Evolutionary conservation across 2,888 invertebrate genomes (phyloP).

Genomic region (Chrysopilus asiliformis): DNA sequence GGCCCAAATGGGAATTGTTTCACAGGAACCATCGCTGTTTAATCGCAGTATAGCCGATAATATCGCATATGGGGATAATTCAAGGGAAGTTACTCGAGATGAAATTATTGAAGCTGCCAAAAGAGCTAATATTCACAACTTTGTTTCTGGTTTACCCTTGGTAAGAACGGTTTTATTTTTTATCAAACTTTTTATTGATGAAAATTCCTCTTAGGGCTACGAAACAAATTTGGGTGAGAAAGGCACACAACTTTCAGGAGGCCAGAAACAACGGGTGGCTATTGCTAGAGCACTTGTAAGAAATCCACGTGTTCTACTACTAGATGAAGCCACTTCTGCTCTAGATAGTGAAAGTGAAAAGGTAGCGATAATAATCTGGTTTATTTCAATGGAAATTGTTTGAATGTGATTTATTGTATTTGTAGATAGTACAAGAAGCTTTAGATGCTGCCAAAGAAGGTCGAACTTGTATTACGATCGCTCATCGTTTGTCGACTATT

Average conservation of each 20-base stretch:
- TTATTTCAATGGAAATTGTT: background rate
- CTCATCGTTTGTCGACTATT: conserved; percentile 74
- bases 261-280: conserved; percentile 75
- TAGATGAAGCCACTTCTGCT: conserved; percentile 81
- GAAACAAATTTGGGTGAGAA: conserved; percentile 66
- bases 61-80: conserved; percentile 83
- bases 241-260: conserved; percentile 65
- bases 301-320: conserved; percentile 59
- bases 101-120: conserved; percentile 68
- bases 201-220: too few relatives aligned
- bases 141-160: conserved; percentile 60
- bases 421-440: conserved; percentile 72
- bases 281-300: conserved; percentile 73
- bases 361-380: conserved; percentile 32
- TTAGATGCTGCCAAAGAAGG: conserved; percentile 68
- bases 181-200: too few relatives aligned
- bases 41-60: conserved; percentile 80
- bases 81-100: conserved; percentile 46
- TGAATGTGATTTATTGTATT: conserved; percentile 6
- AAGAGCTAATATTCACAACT: conserved; percentile 78
- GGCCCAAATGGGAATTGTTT: conserved; percentile 72
- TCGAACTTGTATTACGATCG: conserved; percentile 74
- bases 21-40: conserved; percentile 86
- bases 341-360: conserved; percentile 76
- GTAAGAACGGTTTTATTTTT: too few relatives aligned